Conservation (phyloP, 2,888 invertebrate species). For the Dynastes maya region DNA sequence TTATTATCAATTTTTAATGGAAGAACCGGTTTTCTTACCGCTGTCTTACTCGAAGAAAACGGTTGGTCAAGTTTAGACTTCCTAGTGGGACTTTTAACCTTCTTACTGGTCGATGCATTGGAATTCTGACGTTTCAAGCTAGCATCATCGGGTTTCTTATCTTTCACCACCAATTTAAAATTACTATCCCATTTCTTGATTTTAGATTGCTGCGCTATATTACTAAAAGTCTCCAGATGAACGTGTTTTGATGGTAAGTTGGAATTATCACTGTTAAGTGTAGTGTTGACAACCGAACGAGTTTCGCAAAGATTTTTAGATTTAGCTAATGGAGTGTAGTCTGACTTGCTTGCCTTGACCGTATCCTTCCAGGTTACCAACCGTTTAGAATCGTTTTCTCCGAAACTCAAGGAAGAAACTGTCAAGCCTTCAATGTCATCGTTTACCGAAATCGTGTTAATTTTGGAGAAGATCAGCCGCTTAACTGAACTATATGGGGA, state of each 20-base stretch:
- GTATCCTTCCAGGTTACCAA: constrained; percentile 65
- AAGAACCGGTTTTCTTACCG: too few species aligned
- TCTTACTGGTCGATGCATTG: not conserved
- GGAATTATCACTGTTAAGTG: too few species aligned
- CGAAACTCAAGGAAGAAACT: constrained; percentile 61
- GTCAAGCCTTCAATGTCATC: constrained; percentile 63
- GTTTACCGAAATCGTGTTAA: constrained; percentile 68
- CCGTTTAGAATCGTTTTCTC: constrained; percentile 54
- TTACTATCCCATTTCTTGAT: constrained; percentile 8
- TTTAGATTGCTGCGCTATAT: constrained; percentile 27
- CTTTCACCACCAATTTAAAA: constrained; percentile 42
- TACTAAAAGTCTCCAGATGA: constrained; percentile 22
- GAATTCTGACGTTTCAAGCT: not conserved
- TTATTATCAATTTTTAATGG: too few species aligned
- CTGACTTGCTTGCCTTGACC: constrained; percentile 22
- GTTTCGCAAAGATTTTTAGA: too few species aligned
- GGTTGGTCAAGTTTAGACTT: too few species aligned
- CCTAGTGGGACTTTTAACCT: not conserved
- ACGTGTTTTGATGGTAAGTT: not conserved
- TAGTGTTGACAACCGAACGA: too few species aligned
- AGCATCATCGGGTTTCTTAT: constrained; percentile 19
- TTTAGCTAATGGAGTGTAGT: not conserved
- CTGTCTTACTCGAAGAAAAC: too few species aligned
- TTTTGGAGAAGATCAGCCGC: constrained; percentile 60
- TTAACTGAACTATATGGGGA: constrained; percentile 48